These are phyloP conservation scores for Micropterix aruncella DNA, from an alignment of 2,888 invertebrate genomes.

Conservation along the genomic window DNA sequence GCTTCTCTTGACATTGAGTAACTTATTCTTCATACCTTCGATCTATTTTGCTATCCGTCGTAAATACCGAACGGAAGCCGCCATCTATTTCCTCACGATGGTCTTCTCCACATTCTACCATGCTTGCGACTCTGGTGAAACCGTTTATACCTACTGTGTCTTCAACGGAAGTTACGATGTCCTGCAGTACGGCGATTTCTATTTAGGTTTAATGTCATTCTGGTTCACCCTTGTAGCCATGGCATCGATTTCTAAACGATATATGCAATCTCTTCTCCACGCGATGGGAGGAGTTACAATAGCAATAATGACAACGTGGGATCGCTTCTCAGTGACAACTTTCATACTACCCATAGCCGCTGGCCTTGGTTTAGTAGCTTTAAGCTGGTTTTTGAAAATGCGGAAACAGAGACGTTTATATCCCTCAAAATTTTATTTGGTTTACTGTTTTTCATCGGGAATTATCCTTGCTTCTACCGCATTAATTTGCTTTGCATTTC, in stretches of 20 bases:
- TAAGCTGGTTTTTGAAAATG: slow-evolving; percentile 49
- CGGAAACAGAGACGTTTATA: slow-evolving; percentile 34
- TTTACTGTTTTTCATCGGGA: slow-evolving; percentile 27
- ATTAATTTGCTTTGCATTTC: slow-evolving; percentile 46
- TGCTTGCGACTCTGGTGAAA: slow-evolving; percentile 60
- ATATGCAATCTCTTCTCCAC: slow-evolving; percentile 35
- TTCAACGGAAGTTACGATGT: slow-evolving; percentile 48
- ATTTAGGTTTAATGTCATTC: slow-evolving; percentile 55
- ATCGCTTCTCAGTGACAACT: slow-evolving; percentile 55
- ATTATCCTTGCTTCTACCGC: not conserved
- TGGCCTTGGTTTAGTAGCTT: slow-evolving; percentile 43
- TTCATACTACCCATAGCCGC: slow-evolving; percentile 48
- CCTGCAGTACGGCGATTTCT: slow-evolving; percentile 64
- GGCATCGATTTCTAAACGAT: slow-evolving; percentile 39
- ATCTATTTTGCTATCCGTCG: slow-evolving; percentile 46
- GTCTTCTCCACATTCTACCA: slow-evolving; percentile 68
- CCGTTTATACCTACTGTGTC: slow-evolving; percentile 52
- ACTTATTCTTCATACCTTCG: slow-evolving; percentile 54
- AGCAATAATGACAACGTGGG: slow-evolving; percentile 53
- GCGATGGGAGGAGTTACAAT: slow-evolving; percentile 52
- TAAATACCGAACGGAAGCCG: slow-evolving; percentile 50
- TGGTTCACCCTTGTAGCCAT: slow-evolving; percentile 72
- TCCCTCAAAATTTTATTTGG: slow-evolving; percentile 40
- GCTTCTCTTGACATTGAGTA: slow-evolving; percentile 53
- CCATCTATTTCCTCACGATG: slow-evolving; percentile 56